Evolutionary conservation across 2,113 vertebrate genomes (phyloP), one percentile per base, ranked within the genome.

Genomic region (Platichthys stellatus): DNA sequence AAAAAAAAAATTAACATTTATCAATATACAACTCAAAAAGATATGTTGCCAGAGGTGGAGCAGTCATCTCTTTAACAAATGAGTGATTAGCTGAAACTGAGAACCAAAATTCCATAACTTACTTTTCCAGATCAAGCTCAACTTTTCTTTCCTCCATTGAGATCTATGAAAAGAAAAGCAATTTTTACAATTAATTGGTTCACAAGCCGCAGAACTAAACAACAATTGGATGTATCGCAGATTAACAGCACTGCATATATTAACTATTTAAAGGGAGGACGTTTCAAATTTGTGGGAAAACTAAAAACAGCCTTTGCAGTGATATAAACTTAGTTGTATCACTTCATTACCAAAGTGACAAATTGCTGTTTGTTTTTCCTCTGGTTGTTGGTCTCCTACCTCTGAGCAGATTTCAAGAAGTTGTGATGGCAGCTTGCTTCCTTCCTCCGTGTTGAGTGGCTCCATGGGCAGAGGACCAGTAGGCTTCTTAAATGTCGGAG

Each of bases 361-460:
- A 15, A 47, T 13, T 15, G 14, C 3, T 47, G 45, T 47, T 47
- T 47, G 45, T 49, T 49, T 49, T 5, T 49, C 13, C 45, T 49
- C 15, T 49, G 45, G 40, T 49, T 15, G 14, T 10, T 54, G 7
- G 4, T 2, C 4, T 58, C 45, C 13, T 26, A 94, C 93, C 84
- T 93, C 89, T 10, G 74, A 86, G 66, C 78, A 94, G 60, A 93
- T 76, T 13, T 92, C 21, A 20, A 88, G 11, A 59, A 94, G 83
- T 23, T 84, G 56, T 57, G 85, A 45, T 1, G 93, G 92, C 13
- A 94, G 81, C 59, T 64, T 67, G 78, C 47, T 69, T 49, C 77
- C 78, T 5, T 90, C 89, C 8, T 88, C 89, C 84, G 86, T 53
- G 80, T 93, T 93, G 20, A 92, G 2, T 57, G 91, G 70, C 4